A percentile compares a stretch with the other conserved stretches of the same genome.
These are phyloP conservation scores for Odontomyia ornata DNA, from an alignment of 2,888 invertebrate species.

Conservation along the genomic window DNA sequence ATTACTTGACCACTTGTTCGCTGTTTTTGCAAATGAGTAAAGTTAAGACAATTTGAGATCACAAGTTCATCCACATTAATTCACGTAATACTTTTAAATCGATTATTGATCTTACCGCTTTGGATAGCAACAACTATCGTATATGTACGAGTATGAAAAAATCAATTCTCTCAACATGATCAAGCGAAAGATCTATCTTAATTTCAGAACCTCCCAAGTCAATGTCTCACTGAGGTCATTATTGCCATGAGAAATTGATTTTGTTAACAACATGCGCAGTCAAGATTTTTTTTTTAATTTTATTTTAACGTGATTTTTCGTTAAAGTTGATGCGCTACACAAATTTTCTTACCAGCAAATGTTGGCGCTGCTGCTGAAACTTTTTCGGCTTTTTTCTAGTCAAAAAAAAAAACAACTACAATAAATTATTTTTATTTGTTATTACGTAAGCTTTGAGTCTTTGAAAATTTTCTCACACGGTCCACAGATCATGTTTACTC, in stretches of 20 bases:
- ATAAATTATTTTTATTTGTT: background rate
- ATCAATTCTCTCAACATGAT: background rate
- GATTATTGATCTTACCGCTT: no score
- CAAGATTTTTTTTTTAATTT: background rate
- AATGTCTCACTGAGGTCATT: constrained; percentile 7
- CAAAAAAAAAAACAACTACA: no score
- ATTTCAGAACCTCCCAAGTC: background rate
- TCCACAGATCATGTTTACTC: no score
- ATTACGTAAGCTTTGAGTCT: background rate
- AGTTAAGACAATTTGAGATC: no score
- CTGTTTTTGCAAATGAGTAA: no score
- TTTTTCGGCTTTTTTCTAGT: background rate
- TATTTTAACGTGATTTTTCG: background rate
- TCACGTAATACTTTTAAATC: no score
- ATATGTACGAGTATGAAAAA: no score
- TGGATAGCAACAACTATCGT: background rate
- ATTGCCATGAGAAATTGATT: constrained; percentile 24
- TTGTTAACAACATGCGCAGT: constrained; percentile 15
- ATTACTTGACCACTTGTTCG: no score
- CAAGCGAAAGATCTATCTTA: background rate
- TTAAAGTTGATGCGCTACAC: background rate
- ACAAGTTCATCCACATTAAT: no score
- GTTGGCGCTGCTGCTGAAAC: background rate
- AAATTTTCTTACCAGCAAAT: no score
- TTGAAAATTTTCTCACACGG: no score